Evolutionary conservation across 1,140 invertebrate species (phyloP), one percentile per base, ranked within the genome.

Genomic region (Telenomus remus): DNA sequence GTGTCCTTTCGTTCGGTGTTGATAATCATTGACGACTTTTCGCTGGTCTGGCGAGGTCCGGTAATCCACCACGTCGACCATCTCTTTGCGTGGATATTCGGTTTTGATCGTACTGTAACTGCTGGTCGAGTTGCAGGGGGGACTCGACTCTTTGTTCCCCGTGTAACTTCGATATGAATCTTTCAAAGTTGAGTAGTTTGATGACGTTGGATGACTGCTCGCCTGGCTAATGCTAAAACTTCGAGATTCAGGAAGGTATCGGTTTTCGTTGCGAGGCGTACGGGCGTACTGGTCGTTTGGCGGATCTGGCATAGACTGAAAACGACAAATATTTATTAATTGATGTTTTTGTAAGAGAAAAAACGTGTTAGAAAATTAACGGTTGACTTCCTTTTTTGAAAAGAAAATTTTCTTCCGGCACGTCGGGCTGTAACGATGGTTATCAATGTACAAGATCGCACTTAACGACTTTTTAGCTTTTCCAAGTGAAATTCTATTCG

Each of bases 221-320:
- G 76, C 55, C 43, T 84, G 81, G 44, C 80, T 85, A 47, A 27
- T 6, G 19, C 76, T 79, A 54, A 85, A 86, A 54, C 79, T 82
- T 0, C 80, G 82, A 0, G 65, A 80, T 34, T 87, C 84, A 13
- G 85, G 82, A n/a, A 84, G 78, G 59, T 85, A 87, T 78, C 84
- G 81, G 48, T 88, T 87, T 8, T 86, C 83, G 68, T 61, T 80
- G 34, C 79, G 83, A 15, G 80, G 66, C 0, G 70, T 44, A 50
- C 82, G 78, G 42, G 72, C 75, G 76, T 84, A 86, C 4, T 87
- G 81, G 15, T 83, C 80, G 65, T 59, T 81, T 16, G 85, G 83
- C 27, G 84, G 84, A 63, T 87, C 86, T 56, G 86, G 86, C 82
- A 87, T 86, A 9, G 86, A 87, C 87, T 88, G 19, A 8, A 35